Conservation (phyloP, 1,140 invertebrate species). For the Drosophila eugracilis region DNA sequence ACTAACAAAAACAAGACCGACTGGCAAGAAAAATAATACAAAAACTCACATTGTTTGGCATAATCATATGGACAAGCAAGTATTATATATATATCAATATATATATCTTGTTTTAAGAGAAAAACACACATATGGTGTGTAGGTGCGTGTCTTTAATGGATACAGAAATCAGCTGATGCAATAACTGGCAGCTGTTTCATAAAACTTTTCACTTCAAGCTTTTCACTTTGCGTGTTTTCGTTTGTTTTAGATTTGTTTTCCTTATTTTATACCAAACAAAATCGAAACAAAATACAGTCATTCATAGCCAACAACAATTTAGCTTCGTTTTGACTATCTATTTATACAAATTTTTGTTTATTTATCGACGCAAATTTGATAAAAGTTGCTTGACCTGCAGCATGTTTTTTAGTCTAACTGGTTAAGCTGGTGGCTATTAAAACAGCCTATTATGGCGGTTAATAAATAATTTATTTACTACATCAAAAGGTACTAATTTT, state of each 20-base stretch:
- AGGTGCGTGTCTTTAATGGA: conserved; percentile 37
- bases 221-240: conserved; percentile 42
- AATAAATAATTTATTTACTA: not conserved
- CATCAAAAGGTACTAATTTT: not conserved
- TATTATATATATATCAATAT: not conserved
- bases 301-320: conserved; percentile 21
- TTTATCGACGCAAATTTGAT: conserved; percentile 4
- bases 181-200: conserved; percentile 51
- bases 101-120: conserved; percentile 17
- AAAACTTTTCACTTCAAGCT: conserved; percentile 31
- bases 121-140: conserved; percentile 12
- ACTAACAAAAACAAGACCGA: conserved; percentile 20
- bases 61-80: conserved; percentile 35
- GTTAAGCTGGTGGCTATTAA: conserved; percentile 10
- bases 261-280: conserved; percentile 1
- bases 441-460: not conserved
- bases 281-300: conserved; percentile 3
- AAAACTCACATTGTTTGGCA: conserved; percentile 7
- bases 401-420: conserved; percentile 7
- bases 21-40: not conserved
- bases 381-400: conserved; percentile 32
- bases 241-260: conserved; percentile 30
- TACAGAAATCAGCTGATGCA: conserved; percentile 58
- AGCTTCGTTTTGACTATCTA: not conserved
- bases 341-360: not conserved